Conservation (phyloP, 23 tunicate species). For the Halocynthia roretzi region DNA sequence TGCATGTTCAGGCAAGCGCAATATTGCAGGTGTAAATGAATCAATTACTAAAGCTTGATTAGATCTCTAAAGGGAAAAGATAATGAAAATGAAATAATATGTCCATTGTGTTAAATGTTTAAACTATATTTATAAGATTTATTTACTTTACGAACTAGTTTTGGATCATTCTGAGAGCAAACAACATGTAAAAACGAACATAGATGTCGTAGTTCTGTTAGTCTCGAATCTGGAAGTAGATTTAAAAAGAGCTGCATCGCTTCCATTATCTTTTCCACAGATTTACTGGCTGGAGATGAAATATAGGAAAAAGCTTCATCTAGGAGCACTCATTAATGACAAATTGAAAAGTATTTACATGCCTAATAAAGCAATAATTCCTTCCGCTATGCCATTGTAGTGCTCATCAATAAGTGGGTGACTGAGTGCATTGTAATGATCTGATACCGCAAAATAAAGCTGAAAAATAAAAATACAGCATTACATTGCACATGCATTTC, state of each 20-base stretch:
- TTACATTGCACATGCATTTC: background rate
- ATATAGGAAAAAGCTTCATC: background rate
- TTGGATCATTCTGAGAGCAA: slow-evolving; percentile 25
- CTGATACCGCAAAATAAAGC: slow-evolving; percentile 57
- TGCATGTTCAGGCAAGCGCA: slow-evolving; percentile 1
- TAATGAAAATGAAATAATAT: background rate
- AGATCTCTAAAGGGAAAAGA: slow-evolving; percentile 22
- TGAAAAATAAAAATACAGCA: slow-evolving; percentile 7
- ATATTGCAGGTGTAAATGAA: slow-evolving; percentile 39
- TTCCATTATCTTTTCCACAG: slow-evolving; percentile 42
- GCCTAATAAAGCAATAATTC: slow-evolving; percentile 38
- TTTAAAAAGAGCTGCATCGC: slow-evolving; percentile 50
- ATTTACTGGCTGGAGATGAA: slow-evolving; percentile 28
- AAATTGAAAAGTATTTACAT: slow-evolving; percentile 1
- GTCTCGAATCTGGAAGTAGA: slow-evolving; percentile 35
- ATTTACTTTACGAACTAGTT: slow-evolving; percentile 31
- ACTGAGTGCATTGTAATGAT: slow-evolving; percentile 46
- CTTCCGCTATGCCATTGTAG: slow-evolving; percentile 29
- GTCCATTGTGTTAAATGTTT: background rate
- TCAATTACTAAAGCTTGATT: slow-evolving; percentile 46
- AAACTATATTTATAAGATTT: background rate
- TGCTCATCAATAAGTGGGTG: slow-evolving; percentile 42
- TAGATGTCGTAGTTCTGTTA: slow-evolving; percentile 41
- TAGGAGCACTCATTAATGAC: background rate
- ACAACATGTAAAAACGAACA: slow-evolving; percentile 46